Conservation (phyloP, 2,797 vertebrate genomes). For the Gobionotothen gibberifrons region DNA sequence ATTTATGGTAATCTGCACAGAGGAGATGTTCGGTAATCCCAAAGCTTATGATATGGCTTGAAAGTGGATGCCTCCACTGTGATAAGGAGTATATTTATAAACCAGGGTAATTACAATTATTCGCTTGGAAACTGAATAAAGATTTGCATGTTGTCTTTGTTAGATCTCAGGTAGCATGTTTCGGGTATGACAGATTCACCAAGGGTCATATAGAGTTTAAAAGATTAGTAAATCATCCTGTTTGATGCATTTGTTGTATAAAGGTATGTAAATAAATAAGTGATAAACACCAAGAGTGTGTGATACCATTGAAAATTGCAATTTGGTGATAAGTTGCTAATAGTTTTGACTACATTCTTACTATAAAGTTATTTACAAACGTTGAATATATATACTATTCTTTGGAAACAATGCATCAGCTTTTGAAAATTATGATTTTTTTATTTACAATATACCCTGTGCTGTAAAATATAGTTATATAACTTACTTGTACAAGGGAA, state of each 20-base stretch:
- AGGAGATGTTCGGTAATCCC: slow-evolving; percentile 43
- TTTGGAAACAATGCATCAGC: too few species aligned
- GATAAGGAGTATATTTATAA: slow-evolving; percentile 49
- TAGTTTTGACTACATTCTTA: too few species aligned
- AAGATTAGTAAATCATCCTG: too few species aligned
- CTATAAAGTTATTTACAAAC: too few species aligned
- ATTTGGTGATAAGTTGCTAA: too few species aligned
- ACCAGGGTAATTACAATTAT: slow-evolving; percentile 55
- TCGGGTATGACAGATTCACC: not conserved
- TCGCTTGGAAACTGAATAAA: slow-evolving; percentile 2
- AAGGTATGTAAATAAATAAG: too few species aligned
- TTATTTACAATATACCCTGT: not conserved
- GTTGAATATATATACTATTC: too few species aligned
- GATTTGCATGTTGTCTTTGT: slow-evolving; percentile 11
- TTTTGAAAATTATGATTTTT: too few species aligned
- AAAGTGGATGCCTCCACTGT: slow-evolving; percentile 35
- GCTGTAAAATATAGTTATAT: not conserved
- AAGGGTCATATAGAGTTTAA: not conserved
- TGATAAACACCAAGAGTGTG: too few species aligned
- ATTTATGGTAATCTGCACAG: slow-evolving; percentile 54
- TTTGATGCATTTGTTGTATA: too few species aligned
- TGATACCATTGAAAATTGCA: too few species aligned
- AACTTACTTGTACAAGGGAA: not conserved
- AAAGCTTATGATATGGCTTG: slow-evolving; percentile 57
- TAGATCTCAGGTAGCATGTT: slow-evolving; percentile 39